Base-by-base conservation (phyloP, 2,888 invertebrate species). In the Athripsodes cinereus region DNA sequence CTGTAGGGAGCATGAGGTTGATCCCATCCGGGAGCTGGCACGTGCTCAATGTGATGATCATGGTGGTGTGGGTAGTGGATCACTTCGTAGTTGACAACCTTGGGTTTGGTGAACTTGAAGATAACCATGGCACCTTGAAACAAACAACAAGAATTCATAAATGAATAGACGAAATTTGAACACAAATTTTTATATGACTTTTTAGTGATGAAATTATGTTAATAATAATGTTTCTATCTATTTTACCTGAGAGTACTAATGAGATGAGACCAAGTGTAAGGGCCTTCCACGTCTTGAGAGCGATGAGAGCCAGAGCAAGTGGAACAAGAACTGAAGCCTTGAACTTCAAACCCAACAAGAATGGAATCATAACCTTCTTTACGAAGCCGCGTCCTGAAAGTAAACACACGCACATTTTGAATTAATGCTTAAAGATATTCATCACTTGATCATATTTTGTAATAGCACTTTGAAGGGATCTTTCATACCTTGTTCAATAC, bases 271-370 rank as follows among this genome's bases (percentile, higher is more conserved):
- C 92, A 64, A 92, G 80, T 8, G 92, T 92, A 66, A 92, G 77
- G 46, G 92, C 92, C 72, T 92, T 92, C 92, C 92, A 92, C 16
- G 92, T 91, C 73, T 92, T 92, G 57, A 92, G 77, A 0, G 92
- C 92, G 68, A 92, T 92, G 59, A 92, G 75, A 34, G 90, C 88
- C 58, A 92, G 78, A 13, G 89, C 89, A 61, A 92, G 72, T 0
- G 92, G 92, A 46, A 91, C 89, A 66, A 92, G 72, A 26, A 91
- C 88, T 19, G 90, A 88, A 52, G 91, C 87, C 74, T 92, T 92
- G 79, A 92, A 88, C 72, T 92, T 92, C 63, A 92, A 76, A 63
- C 92, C 92, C 66, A 92, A 77, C 57, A 92, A 80, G 81, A 92
- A 92, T 48, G 92, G 92, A 66, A 92, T 82, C 69, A 92, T 79